These are phyloP conservation scores for Glyphotaelius pellucidus DNA, from an alignment of 2,888 invertebrate species.

Conservation along the genomic window DNA sequence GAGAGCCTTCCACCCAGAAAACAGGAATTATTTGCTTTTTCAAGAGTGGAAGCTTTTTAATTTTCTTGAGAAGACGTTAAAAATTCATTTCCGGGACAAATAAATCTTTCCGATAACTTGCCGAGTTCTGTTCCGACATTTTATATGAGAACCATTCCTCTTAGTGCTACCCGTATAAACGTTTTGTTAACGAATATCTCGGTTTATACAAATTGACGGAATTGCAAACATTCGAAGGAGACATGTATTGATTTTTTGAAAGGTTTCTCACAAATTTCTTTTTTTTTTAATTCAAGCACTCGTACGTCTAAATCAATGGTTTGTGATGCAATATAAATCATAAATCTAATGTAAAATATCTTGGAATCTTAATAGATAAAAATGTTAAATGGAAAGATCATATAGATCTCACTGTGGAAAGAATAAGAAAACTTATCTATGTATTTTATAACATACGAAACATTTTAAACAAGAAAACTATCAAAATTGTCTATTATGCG, in stretches of 20 bases:
- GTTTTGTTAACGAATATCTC: not conserved
- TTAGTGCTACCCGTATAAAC: not conserved
- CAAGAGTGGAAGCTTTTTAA: not conserved
- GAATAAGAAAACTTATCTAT: no score
- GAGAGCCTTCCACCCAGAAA: not conserved
- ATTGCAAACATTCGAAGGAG: not conserved
- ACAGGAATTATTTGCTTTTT: not conserved
- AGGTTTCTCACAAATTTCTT: no score
- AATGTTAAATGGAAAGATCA: no score
- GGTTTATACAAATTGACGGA: not conserved
- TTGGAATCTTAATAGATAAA: no score
- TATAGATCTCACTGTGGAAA: no score
- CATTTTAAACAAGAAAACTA: no score
- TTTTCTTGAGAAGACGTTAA: not conserved
- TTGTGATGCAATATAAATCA: no score
- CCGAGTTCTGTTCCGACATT: not conserved
- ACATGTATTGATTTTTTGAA: not conserved
- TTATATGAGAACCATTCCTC: not conserved
- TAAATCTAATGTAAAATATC: no score
- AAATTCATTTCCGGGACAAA: not conserved
- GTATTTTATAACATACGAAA: no score
- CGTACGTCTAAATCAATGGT: no score
- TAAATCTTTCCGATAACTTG: slow-evolving; percentile 10
- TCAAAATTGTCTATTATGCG: no score
- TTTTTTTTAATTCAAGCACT: no score